phyloP scores from a whole-genome alignment of 1,140 invertebrate species.

The Limonius californicus region DNA sequence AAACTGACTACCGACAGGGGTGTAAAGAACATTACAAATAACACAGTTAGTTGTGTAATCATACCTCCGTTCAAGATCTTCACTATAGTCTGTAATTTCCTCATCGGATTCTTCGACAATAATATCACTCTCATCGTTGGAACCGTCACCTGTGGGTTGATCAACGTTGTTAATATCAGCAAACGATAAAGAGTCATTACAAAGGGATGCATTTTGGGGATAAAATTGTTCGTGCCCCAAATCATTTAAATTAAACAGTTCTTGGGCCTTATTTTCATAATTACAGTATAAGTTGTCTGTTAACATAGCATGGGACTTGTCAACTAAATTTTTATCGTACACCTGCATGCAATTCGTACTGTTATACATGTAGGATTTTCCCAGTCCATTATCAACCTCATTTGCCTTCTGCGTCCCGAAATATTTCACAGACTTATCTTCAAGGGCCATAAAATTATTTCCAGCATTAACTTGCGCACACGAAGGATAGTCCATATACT shows the following conservation, averaged over 20 bases:
- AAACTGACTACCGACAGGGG: constrained; percentile 37
- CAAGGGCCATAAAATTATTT: background rate
- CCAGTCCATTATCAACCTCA: background rate
- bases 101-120: constrained; percentile 44
- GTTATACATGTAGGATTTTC: background rate
- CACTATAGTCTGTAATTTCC: constrained; percentile 30
- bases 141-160: constrained; percentile 30
- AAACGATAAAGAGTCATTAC: background rate
- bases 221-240: background rate
- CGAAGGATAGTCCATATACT: constrained; percentile 34
- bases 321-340: background rate
- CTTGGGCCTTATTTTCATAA: background rate
- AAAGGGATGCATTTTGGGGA: background rate
- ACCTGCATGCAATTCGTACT: background rate
- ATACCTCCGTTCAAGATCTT: constrained; percentile 27
- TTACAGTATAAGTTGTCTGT: background rate
- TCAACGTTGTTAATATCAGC: constrained; percentile 17
- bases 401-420: background rate
- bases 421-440: background rate
- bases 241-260: background rate
- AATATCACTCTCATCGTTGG: constrained; percentile 42
- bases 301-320: background rate
- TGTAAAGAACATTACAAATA: constrained; percentile 37
- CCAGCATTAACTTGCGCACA: constrained; percentile 34
- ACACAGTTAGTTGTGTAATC: constrained; percentile 31